Evolutionary conservation across 2,888 invertebrate species (phyloP).

Genomic region (Sinohyriopsis cumingii): DNA sequence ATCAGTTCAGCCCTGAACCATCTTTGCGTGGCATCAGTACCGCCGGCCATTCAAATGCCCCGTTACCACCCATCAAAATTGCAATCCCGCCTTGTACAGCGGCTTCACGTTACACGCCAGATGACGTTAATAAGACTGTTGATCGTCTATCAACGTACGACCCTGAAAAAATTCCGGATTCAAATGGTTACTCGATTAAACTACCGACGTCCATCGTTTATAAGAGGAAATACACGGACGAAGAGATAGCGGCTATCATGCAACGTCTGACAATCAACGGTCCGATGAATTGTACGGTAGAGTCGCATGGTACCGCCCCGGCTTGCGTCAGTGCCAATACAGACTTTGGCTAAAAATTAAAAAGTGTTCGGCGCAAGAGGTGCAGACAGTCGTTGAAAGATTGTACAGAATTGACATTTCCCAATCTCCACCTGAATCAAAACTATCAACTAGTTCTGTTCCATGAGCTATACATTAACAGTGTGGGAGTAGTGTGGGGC

Average conservation of each 20-base stretch:
- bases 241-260: conserved; percentile 44
- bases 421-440: conserved; percentile 39
- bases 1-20: conserved; percentile 30
- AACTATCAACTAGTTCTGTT: not conserved
- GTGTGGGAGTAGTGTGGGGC: too few species aligned
- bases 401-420: conserved; percentile 38
- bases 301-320: conserved; percentile 37
- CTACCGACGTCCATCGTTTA: conserved; percentile 45
- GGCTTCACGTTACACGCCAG: conserved; percentile 22
- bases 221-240: conserved; percentile 47
- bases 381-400: conserved; percentile 52
- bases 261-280: conserved; percentile 44
- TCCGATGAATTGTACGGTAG: conserved; percentile 36
- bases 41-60: not conserved
- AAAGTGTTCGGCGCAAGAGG: conserved; percentile 47
- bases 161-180: conserved; percentile 47
- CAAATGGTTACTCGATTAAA: conserved; percentile 42
- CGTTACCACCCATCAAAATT: conserved; percentile 18
- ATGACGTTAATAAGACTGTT: conserved; percentile 24
- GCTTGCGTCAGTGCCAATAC: conserved; percentile 35
- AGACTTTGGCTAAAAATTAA: conserved; percentile 43
- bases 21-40: conserved; percentile 22
- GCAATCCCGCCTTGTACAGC: conserved; percentile 35
- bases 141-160: conserved; percentile 39
- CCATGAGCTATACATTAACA: too few species aligned